Base-by-base conservation (phyloP, 1,140 invertebrate species). In the Calliphora vicina region DNA sequence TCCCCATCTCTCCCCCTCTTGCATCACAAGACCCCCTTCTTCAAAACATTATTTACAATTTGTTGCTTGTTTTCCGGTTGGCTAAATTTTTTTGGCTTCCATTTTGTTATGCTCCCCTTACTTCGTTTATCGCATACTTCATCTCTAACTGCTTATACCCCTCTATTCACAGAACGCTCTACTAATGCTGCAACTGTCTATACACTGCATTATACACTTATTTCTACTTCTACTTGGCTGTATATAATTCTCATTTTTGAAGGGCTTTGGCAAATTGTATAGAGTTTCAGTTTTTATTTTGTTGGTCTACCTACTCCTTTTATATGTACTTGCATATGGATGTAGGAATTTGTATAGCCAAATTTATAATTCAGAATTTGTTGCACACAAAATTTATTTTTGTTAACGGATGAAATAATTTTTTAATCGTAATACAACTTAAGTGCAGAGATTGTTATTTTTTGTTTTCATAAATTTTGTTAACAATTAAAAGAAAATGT, bases 1-100 rank as follows among this genome's bases (percentile, higher is more conserved):
- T 43, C 17, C 9, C 23, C 17, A 13, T 25, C 5, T 67, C 20
- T 8, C 57, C 23, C 17, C 6, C 20, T 1, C 57, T 67, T 4
- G 12, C 15, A 17, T 17, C 45, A 6, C 4, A 9, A 50, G 45
- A 50, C 17, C 45, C 12, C 3, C 15, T 35, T 35, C 35, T 35
- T 50, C 4, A 1, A n/a, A 50, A 67, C n/a, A 67, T 23, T 23
- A 67, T 25, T 20, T 67, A 25, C 20, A 57, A 67, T 25, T 83
- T 84, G 86, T 88, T 89, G 88, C 85, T 88, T 88, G 88, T 89
- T 89, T 89, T 89, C 88, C 88, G 85, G 88, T 88, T 89, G 88
- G 88, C 85, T 89, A 86, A 82, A 81, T 83, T 83, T 73, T 84
- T 82, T 85, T 83, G 83, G 72, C 81, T 81, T 82, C 71, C 81